These are phyloP conservation scores for Tanypteryx hageni DNA, from an alignment of 2,888 invertebrate species.

Conservation along the genomic window DNA sequence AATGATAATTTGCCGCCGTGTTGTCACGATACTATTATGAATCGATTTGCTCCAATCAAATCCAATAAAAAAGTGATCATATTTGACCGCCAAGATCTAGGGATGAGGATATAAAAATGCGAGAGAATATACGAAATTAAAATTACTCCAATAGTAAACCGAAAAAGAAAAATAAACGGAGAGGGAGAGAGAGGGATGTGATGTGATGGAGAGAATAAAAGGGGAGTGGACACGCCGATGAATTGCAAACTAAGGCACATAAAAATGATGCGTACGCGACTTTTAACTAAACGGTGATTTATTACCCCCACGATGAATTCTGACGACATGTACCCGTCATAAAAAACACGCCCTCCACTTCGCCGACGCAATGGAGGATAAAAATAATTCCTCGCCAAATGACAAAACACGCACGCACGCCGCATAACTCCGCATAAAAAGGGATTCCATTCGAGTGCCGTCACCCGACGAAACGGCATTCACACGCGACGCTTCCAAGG, in stretches of 20 bases:
- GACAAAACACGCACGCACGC: not conserved
- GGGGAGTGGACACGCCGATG: too few species aligned
- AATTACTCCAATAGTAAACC: too few species aligned
- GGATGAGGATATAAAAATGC: too few species aligned
- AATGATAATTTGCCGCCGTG: not conserved
- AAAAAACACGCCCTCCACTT: not conserved
- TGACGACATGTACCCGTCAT: not conserved
- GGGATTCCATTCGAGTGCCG: not conserved
- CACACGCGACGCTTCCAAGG: not conserved
- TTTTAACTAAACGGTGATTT: not conserved
- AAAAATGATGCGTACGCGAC: not conserved
- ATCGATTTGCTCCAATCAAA: constrained; percentile 29
- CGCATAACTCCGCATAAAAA: not conserved
- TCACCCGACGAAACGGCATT: not conserved
- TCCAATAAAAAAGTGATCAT: constrained; percentile 8
- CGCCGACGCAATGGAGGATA: not conserved
- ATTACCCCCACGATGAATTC: not conserved
- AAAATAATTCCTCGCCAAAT: not conserved
- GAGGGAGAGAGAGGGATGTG: too few species aligned
- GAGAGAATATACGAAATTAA: too few species aligned
- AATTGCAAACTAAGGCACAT: not conserved
- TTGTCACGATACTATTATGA: not conserved
- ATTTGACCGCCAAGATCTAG: not conserved
- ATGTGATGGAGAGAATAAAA: too few species aligned
- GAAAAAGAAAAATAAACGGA: too few species aligned